Conservation (phyloP, 2,113 vertebrate species). For the Pardalotus punctatus region DNA sequence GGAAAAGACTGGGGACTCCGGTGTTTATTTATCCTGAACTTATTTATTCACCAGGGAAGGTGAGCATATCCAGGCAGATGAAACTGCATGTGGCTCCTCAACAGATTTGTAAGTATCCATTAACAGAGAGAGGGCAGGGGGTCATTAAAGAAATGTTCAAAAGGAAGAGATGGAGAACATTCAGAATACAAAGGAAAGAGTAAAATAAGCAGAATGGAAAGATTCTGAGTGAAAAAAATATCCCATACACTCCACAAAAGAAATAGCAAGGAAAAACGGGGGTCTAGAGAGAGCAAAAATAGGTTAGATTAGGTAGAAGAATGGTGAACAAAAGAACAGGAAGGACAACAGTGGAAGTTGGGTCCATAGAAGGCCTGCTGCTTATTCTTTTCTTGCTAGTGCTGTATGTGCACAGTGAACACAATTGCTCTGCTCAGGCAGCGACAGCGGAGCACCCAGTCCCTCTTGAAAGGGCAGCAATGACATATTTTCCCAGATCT, state of each 20-base stretch:
- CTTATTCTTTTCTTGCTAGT: not conserved
- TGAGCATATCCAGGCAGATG: not conserved
- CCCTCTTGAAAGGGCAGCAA: not conserved
- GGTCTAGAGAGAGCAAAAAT: not conserved
- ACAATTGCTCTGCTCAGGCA: not conserved
- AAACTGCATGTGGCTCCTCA: not conserved
- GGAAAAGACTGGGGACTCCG: not conserved
- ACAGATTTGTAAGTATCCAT: not conserved
- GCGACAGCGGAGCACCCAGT: fast-evolving
- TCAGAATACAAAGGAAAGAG: not conserved
- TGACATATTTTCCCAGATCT: not conserved
- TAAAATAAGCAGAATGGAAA: not conserved
- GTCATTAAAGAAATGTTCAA: not conserved
- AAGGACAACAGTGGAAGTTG: not conserved
- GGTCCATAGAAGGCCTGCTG: not conserved
- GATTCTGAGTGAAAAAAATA: not conserved
- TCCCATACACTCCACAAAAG: not conserved
- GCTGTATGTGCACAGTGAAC: not conserved
- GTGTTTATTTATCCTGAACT: not conserved
- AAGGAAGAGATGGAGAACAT: not conserved
- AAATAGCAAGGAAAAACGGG: not conserved
- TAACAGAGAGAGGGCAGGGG: not conserved
- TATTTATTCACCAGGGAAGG: not conserved
- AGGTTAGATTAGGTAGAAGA: not conserved
- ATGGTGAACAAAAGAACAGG: not conserved